Evolutionary conservation across 1,140 invertebrate species (phyloP).

Genomic region (Zaprionus vittiger): DNA sequence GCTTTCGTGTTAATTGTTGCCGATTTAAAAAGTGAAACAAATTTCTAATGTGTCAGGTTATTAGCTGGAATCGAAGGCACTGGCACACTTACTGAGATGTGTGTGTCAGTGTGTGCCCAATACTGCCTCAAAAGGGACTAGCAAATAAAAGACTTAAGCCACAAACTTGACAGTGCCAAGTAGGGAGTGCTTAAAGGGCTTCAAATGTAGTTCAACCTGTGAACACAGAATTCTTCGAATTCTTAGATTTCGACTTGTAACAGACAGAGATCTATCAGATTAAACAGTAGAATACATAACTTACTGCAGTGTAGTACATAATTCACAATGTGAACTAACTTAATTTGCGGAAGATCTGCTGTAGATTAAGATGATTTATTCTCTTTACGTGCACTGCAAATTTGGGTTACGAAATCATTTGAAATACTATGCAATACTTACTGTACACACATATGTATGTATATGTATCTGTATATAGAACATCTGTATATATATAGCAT

Average conservation of each 20-base stretch:
- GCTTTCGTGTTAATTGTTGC: conserved; percentile 67
- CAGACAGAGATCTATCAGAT: neutral
- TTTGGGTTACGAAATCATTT: neutral
- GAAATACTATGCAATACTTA: neutral
- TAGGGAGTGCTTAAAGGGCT: neutral
- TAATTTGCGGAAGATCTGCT: neutral
- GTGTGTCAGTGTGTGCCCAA: conserved; percentile 25
- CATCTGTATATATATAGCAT: neutral
- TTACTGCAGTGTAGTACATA: neutral
- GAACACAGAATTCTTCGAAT: neutral
- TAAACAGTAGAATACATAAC: neutral
- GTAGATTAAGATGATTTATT: too few relatives aligned
- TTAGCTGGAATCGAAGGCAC: conserved; percentile 65
- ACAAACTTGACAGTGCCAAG: conserved; percentile 35
- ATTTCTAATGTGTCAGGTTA: conserved; percentile 77
- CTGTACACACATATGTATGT: too few relatives aligned
- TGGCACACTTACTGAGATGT: conserved; percentile 36
- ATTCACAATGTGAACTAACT: neutral
- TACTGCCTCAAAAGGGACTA: conserved; percentile 5
- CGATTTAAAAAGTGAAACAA: conserved; percentile 79
- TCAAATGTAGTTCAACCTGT: neutral
- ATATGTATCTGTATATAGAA: neutral
- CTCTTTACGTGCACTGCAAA: neutral
- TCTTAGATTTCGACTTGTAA: neutral
- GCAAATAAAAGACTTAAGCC: conserved; percentile 47